Percentiles rank a stretch among this genome's conserved stretches.
These are phyloP conservation scores for Eueremaeus valkanovi DNA, from an alignment of 2,888 invertebrate genomes.

Conservation along the genomic window DNA sequence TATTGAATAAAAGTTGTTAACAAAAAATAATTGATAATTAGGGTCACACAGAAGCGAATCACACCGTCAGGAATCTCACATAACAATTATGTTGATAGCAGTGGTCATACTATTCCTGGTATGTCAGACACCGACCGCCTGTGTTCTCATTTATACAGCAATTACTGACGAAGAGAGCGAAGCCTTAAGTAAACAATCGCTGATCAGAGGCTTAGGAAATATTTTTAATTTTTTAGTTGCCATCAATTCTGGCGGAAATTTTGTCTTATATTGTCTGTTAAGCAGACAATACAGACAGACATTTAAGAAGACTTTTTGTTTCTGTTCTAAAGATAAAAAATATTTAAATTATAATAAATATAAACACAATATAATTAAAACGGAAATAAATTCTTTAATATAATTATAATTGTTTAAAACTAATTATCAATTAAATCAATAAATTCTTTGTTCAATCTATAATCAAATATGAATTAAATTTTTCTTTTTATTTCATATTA, in stretches of 20 bases:
- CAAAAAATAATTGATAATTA: not conserved
- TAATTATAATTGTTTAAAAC: too few relatives aligned
- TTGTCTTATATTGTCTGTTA: slow-evolving; percentile 56
- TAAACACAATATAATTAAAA: not conserved
- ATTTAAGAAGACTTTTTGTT: slow-evolving; percentile 48
- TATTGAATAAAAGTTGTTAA: too few relatives aligned
- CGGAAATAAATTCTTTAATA: too few relatives aligned
- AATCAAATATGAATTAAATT: too few relatives aligned
- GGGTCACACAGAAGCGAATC: slow-evolving; percentile 2
- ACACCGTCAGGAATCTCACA: slow-evolving; percentile 49
- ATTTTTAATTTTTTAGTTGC: slow-evolving; percentile 56
- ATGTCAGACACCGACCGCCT: slow-evolving; percentile 56
- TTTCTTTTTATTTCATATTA: too few relatives aligned
- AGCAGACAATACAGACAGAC: slow-evolving; percentile 54
- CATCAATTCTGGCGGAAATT: slow-evolving; percentile 57
- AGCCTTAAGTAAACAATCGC: slow-evolving; percentile 49
- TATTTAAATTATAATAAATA: not conserved
- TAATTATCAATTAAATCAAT: too few relatives aligned
- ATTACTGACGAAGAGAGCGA: slow-evolving; percentile 48
- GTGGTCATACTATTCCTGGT: slow-evolving; percentile 57
- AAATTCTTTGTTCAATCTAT: too few relatives aligned
- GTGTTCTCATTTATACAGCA: slow-evolving; percentile 50
- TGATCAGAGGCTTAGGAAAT: slow-evolving; percentile 52
- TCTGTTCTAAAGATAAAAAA: not conserved
- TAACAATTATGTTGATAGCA: slow-evolving; percentile 57